Evolutionary conservation across 2,888 invertebrate genomes (phyloP).

Genomic region (Pheosia gnoma): DNA sequence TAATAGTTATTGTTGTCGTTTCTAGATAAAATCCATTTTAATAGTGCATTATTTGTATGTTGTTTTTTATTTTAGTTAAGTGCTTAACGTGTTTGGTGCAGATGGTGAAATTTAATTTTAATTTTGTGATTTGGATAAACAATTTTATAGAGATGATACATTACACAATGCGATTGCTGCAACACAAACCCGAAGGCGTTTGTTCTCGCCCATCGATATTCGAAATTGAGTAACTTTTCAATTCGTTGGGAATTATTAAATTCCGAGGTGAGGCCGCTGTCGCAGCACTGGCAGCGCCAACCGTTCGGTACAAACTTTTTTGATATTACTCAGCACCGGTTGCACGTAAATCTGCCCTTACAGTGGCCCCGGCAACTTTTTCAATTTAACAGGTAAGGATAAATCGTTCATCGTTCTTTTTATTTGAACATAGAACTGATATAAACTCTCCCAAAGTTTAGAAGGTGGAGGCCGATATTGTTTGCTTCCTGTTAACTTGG

Average conservation of each 20-base stretch:
- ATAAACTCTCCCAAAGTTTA: conserved; percentile 74
- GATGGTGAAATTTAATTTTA: too few relatives aligned
- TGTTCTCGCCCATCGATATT: conserved; percentile 25
- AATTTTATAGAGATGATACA: too few relatives aligned
- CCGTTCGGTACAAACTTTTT: conserved; percentile 78
- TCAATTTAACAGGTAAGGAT: conserved; percentile 84
- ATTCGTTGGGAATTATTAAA: conserved; percentile 72
- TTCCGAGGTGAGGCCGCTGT: conserved; percentile 51
- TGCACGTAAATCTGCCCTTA: conserved; percentile 81
- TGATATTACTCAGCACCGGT: conserved; percentile 79
- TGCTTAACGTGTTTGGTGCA: too few relatives aligned
- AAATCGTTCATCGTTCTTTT: conserved; percentile 81
- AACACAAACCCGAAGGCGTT: conserved; percentile 8
- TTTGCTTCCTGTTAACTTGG: conserved; percentile 68
- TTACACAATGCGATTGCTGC: background rate
- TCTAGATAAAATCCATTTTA: too few relatives aligned
- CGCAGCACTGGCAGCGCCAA: conserved; percentile 53
- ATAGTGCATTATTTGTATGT: too few relatives aligned
- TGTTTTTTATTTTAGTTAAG: too few relatives aligned
- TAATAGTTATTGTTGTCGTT: too few relatives aligned
- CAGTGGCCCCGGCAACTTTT: conserved; percentile 80
- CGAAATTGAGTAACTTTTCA: conserved; percentile 48
- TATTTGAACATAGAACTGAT: conserved; percentile 81
- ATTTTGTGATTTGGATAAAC: too few relatives aligned
- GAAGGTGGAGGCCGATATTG: conserved; percentile 61